Evolutionary conservation across 2,113 vertebrate species (phyloP).

Genomic region (Corythaixoides concolor): DNA sequence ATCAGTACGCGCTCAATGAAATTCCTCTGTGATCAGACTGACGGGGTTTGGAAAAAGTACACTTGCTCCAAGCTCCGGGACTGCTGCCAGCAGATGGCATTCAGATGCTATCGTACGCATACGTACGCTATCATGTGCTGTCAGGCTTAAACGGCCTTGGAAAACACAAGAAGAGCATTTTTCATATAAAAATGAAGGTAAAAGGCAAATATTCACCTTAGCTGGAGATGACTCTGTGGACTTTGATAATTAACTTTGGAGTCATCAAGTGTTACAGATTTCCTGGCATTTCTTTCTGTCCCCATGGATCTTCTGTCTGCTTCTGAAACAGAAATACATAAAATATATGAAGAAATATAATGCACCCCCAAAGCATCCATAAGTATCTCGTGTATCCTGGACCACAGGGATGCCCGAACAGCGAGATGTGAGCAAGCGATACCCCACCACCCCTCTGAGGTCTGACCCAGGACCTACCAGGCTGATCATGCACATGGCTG

Average conservation of each 20-base stretch:
- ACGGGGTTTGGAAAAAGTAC: not conserved
- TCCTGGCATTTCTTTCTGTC: not conserved
- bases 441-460: not conserved
- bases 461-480: not conserved
- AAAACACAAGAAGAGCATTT: not conserved
- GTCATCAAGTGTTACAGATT: not conserved
- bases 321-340: not conserved
- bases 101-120: accelerated
- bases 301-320: not conserved
- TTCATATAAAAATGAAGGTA: not conserved
- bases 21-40: accelerated
- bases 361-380: not conserved
- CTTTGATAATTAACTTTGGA: not conserved
- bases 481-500: accelerated
- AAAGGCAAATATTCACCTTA: not conserved
- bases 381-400: not conserved
- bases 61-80: not conserved
- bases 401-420: not conserved
- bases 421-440: not conserved
- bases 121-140: accelerated
- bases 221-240: accelerated
- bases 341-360: not conserved
- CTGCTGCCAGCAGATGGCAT: conserved; percentile 23
- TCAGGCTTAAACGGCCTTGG: not conserved
- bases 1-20: not conserved